Evolutionary conservation across 2,797 vertebrate species (phyloP).

Genomic region (Lacerta bilineata): DNA sequence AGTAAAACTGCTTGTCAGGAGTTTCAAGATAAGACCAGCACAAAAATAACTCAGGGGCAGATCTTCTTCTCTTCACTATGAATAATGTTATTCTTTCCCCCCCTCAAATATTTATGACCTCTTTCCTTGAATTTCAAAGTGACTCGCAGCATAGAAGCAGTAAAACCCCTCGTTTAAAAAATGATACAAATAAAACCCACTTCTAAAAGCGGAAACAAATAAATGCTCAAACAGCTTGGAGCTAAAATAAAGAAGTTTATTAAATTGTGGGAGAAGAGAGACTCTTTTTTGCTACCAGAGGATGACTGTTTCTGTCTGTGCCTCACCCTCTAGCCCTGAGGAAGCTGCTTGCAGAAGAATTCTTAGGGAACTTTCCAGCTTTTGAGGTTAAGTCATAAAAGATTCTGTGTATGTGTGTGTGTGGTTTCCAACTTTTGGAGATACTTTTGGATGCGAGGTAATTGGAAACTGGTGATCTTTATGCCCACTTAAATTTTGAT

Average conservation of each 20-base stretch:
- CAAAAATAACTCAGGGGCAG: background rate
- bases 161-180: background rate
- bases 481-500: too few relatives aligned
- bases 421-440: too few relatives aligned
- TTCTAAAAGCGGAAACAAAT: background rate
- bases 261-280: background rate
- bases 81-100: background rate
- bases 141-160: background rate
- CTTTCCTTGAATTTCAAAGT: background rate
- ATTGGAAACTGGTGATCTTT: too few relatives aligned
- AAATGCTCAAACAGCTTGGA: background rate
- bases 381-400: too few relatives aligned
- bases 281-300: background rate
- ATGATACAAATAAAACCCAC: background rate
- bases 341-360: too few relatives aligned
- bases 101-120: background rate
- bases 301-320: too few relatives aligned
- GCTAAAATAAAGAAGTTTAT: background rate
- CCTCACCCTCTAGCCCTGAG: too few relatives aligned
- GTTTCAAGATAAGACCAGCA: background rate
- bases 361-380: too few relatives aligned
- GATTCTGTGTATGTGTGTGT: too few relatives aligned
- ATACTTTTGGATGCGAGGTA: too few relatives aligned
- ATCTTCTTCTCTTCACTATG: background rate
- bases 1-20: background rate